Evolutionary conservation across 2,888 invertebrate species (phyloP), one percentile per base, ranked within the genome.

Genomic region (Apeira syringaria): DNA sequence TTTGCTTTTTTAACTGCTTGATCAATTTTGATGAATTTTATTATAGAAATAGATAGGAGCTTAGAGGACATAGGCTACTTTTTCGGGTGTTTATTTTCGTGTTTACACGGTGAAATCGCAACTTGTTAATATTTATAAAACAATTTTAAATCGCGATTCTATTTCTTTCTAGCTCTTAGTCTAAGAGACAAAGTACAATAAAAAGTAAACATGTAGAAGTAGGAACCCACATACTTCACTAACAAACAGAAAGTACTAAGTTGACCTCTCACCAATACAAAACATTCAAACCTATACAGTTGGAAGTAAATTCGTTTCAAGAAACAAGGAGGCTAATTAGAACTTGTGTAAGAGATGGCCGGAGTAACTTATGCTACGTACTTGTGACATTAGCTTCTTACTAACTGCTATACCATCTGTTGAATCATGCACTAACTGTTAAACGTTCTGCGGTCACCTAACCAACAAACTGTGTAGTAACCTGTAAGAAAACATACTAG

Each of bases 251-350:
- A 26, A 17, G 17, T 9, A 25, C 30, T 5, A 36, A 24, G 18
- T 20, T 40, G 30, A 44, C 38, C 18, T 38, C 39, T 7, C 20
- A 26, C 34, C 28, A 32, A 20, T 30, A 47, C 28, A 43, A 46
- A 41, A 44, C 42, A 44, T 7, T 25, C 46, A 42, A 37, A 42
- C 37, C 39, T 29, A 39, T 40, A 47, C 51, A 50, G 51, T 40
- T 47, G 58, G 57, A 53, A 60, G 61, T 63, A 64, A 62, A 54
- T 62, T 44, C 46, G 63, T 68, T 64, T 57, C 61, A 33, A 59
- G 71, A 56, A 61, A 72, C 69, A 70, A 62, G 71, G 53, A 58
- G 56, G 59, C 69, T 71, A 72, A 70, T 71, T 72, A 70, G 71
- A 64, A 68, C 65, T 72, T 67, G 65, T 67, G 65, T 67, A 58